A percentile compares a stretch with the other conserved stretches of the same genome.
These are phyloP conservation scores for Brachyrhaphis roseni DNA, from an alignment of 2,797 vertebrate genomes.

Conservation along the genomic window DNA sequence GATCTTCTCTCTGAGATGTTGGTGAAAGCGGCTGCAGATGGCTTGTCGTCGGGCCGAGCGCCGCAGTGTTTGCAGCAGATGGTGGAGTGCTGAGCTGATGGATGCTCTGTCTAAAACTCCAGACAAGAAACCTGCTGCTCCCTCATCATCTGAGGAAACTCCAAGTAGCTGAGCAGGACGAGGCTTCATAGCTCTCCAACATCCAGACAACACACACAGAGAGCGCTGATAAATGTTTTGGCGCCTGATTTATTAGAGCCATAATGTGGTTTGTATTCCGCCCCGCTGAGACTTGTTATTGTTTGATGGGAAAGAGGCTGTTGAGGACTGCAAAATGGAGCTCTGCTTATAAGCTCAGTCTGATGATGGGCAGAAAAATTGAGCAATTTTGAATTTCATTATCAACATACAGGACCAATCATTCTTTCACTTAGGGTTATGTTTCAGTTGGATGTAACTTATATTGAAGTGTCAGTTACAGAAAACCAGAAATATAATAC, in stretches of 20 bases:
- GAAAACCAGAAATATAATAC: neutral
- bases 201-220: slow-evolving; percentile 15
- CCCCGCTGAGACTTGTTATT: slow-evolving; percentile 14
- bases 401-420: neutral
- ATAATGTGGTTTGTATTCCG: slow-evolving; percentile 13
- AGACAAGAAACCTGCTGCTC: slow-evolving; percentile 66
- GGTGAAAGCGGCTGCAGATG: slow-evolving; percentile 54
- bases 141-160: slow-evolving; percentile 20
- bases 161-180: slow-evolving; percentile 5
- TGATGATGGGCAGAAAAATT: neutral
- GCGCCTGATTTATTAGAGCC: slow-evolving; percentile 19
- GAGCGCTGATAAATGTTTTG: slow-evolving; percentile 3
- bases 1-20: slow-evolving; percentile 49
- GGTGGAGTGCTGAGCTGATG: slow-evolving; percentile 62
- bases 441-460: neutral
- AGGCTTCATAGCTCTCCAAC: slow-evolving; percentile 28
- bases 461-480: neutral
- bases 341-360: neutral
- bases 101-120: slow-evolving; percentile 62
- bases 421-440: neutral
- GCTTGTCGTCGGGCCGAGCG: slow-evolving; percentile 35
- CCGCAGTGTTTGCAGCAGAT: slow-evolving; percentile 62
- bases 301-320: neutral
- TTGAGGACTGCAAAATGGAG: slow-evolving; percentile 1
- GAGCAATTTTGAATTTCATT: neutral